phyloP scores from a whole-genome alignment of 2,888 invertebrate species.

The Mesorhabditis belari region DNA sequence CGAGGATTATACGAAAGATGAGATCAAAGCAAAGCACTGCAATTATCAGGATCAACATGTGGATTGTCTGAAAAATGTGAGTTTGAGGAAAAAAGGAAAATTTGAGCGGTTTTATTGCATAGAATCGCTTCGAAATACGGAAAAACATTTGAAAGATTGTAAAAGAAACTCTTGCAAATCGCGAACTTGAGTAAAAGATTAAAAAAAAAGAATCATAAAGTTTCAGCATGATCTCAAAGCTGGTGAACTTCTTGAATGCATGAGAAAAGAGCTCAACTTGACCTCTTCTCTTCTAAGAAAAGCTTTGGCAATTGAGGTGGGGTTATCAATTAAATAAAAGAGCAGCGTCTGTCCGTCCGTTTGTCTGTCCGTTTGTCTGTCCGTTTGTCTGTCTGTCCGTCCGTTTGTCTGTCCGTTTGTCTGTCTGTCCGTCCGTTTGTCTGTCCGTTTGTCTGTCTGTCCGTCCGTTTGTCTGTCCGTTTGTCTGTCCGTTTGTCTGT shows the following conservation, averaged over 20 bases:
- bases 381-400: background rate
- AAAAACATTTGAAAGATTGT: too few species aligned
- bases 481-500: too few species aligned
- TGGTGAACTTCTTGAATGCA: background rate
- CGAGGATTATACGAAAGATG: slow-evolving; percentile 26
- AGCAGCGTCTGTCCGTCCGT: background rate
- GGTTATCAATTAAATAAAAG: background rate
- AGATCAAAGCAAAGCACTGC: slow-evolving; percentile 16
- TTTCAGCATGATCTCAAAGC: background rate
- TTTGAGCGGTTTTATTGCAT: too few species aligned
- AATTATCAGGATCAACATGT: slow-evolving; percentile 32
- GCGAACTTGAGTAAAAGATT: background rate
- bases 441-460: too few species aligned
- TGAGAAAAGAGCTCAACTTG: background rate
- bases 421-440: too few species aligned
- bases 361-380: background rate
- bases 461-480: too few species aligned
- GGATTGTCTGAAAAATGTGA: slow-evolving; percentile 16
- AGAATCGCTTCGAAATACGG: too few species aligned
- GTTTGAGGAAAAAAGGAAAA: background rate
- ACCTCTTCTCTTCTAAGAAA: background rate
- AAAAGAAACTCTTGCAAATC: background rate
- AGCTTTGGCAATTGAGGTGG: background rate
- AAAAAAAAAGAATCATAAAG: too few species aligned
- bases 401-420: too few species aligned